A percentile compares a stretch with the other conserved stretches of the same genome.
Conservation (phyloP, 2,888 invertebrate species). For the Lymantria monacha region DNA sequence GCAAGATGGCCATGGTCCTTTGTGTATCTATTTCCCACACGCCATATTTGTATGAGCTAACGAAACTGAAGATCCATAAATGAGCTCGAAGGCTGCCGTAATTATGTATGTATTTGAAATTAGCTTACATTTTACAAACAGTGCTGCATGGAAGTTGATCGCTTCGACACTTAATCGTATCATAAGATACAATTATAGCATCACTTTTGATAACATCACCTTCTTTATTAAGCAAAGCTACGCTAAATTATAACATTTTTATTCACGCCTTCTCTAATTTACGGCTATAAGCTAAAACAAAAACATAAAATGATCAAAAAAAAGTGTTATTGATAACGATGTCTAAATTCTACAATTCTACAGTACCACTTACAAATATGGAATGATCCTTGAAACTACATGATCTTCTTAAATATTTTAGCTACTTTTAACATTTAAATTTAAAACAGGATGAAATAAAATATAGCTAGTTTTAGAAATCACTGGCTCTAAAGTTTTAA, state of each 20-base stretch:
- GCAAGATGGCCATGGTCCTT: conserved; percentile 78
- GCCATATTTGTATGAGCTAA: conserved; percentile 54
- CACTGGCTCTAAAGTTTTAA: neutral
- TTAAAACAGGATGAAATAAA: neutral
- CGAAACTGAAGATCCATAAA: conserved; percentile 62
- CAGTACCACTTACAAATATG: no score
- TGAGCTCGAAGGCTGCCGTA: conserved; percentile 22
- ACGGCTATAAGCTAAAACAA: no score
- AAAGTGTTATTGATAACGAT: no score
- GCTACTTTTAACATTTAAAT: no score
- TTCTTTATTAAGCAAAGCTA: neutral
- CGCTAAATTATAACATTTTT: neutral
- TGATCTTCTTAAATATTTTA: no score
- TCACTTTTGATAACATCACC: neutral
- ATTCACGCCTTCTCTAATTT: no score
- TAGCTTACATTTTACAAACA: conserved; percentile 26
- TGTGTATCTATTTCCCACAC: conserved; percentile 59
- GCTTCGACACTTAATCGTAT: conserved; percentile 17
- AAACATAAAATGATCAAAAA: no score
- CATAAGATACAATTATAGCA: neutral
- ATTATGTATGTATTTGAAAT: conserved; percentile 30
- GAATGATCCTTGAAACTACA: no score
- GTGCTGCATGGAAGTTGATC: conserved; percentile 39
- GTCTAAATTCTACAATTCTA: no score
- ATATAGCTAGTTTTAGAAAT: neutral